Evolutionary conservation across 2,113 vertebrate genomes (phyloP), one percentile per base, ranked within the genome.

Genomic region (Rattus norvegicus): DNA sequence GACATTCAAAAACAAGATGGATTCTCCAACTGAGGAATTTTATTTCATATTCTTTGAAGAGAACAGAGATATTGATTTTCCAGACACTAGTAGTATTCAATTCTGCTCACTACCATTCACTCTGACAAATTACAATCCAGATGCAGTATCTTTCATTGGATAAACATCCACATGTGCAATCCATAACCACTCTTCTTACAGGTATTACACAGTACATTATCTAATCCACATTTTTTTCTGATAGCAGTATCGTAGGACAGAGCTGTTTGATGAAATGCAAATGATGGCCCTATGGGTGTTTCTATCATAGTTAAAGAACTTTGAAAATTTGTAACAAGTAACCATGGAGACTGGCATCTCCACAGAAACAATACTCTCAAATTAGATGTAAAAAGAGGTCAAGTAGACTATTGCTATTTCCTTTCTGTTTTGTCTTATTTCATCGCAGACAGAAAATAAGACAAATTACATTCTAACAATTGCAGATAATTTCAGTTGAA

Each of bases 281-380:
- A 97, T 17, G 52, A 52, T 4, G 73, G 24, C 4, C 12, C 12
- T 9, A 36, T 89, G 61, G 36, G 14, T 86, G 2, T 5, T 54
- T 49, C 20, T 54, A 73, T 95, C 43, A 88, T 56, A 63, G 81
- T 81, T 96, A 93, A 84, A 63, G 77, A 63, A 59, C 52, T 84
- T 90, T 39, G 88, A 94, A 73, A n/a, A 2, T 81, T 52, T 43
- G 19, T 92, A 89, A 90, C 76, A 47, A 63, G 97, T 97, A 97
- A 92, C 96, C 97, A 97, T 97, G 95, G 96, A 96, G 75, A 97
- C 87, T 80, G 49, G 85, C 95, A 90, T 90, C 65, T 96, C 88
- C 80, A 95, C 75, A 95, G 95, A 97, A 96, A 92, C 80, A 89
- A 83, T 81, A 54, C 91, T 96, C 81, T 95, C 87, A 90, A 94